phyloP scores from a whole-genome alignment of 2,113 vertebrate genomes.

The Loxodonta africana region DNA sequence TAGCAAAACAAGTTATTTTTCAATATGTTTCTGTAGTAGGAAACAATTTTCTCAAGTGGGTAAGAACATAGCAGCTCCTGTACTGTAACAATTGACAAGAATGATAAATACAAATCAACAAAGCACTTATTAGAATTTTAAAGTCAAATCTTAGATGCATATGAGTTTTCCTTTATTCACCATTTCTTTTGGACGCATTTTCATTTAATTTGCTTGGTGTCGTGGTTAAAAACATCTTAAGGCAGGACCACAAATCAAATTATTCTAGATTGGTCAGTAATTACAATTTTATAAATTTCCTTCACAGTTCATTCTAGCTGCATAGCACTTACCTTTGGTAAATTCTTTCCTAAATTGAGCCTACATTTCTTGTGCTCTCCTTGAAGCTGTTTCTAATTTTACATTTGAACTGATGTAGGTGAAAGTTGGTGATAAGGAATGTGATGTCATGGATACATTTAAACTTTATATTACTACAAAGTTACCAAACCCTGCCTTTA shows the following conservation, averaged over 20 bases:
- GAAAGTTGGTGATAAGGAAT: slow-evolving; percentile 91
- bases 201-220: slow-evolving; percentile 40
- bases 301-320: slow-evolving; percentile 17
- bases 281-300: slow-evolving; percentile 40
- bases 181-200: background rate
- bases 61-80: background rate
- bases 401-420: slow-evolving; percentile 83
- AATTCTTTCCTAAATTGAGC: background rate
- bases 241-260: slow-evolving; percentile 16
- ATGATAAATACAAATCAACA: background rate
- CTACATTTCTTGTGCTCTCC: background rate
- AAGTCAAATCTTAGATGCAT: background rate
- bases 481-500: slow-evolving; percentile 90
- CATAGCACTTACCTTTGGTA: background rate
- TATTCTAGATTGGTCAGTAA: background rate
- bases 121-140: background rate
- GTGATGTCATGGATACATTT: slow-evolving; percentile 89
- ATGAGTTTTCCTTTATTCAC: background rate
- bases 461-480: slow-evolving; percentile 91
- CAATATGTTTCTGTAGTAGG: background rate
- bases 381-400: slow-evolving; percentile 22
- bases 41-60: background rate
- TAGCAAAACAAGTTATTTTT: background rate
- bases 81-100: background rate
- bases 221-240: slow-evolving; percentile 29